A percentile compares a stretch with the other conserved stretches of the same genome.
Conservation (phyloP, 2,113 vertebrate species). For the Bubalus kerabau region DNA sequence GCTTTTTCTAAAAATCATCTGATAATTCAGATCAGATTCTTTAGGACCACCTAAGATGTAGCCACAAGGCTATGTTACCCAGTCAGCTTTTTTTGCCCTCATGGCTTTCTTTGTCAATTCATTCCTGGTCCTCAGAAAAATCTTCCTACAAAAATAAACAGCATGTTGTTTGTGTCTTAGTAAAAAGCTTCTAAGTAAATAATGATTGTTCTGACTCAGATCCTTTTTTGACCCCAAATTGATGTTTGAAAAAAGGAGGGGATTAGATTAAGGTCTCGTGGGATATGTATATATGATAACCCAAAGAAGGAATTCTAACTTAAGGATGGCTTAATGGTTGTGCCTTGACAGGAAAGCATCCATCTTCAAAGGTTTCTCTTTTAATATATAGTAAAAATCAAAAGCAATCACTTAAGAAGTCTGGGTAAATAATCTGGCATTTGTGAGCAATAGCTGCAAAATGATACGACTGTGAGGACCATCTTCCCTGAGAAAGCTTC, state of each 20-base stretch:
- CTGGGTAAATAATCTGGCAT: constrained; percentile 78
- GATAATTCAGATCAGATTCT: constrained; percentile 26
- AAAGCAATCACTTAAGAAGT: constrained; percentile 76
- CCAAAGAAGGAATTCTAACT: constrained; percentile 54
- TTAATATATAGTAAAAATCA: constrained; percentile 75
- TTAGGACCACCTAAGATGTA: neutral
- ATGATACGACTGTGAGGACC: constrained; percentile 75
- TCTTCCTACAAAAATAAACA: neutral
- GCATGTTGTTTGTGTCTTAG: constrained; percentile 17
- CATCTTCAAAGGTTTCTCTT: constrained; percentile 74
- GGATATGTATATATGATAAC: neutral
- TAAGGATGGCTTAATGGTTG: constrained; percentile 51
- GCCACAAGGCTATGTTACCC: neutral
- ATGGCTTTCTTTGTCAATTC: constrained; percentile 14
- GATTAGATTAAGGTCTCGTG: constrained; percentile 50
- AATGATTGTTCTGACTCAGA: constrained; percentile 19
- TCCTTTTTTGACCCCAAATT: constrained; percentile 7
- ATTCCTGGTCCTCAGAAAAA: constrained; percentile 2
- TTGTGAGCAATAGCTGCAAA: constrained; percentile 79
- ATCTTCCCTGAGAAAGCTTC: constrained; percentile 75
- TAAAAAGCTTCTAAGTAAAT: constrained; percentile 16
- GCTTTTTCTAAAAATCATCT: neutral
- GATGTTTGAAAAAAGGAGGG: constrained; percentile 29
- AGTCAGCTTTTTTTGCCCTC: neutral
- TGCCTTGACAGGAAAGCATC: constrained; percentile 65